Conservation (phyloP, 1,140 invertebrate species). For the Gryon sp. region DNA sequence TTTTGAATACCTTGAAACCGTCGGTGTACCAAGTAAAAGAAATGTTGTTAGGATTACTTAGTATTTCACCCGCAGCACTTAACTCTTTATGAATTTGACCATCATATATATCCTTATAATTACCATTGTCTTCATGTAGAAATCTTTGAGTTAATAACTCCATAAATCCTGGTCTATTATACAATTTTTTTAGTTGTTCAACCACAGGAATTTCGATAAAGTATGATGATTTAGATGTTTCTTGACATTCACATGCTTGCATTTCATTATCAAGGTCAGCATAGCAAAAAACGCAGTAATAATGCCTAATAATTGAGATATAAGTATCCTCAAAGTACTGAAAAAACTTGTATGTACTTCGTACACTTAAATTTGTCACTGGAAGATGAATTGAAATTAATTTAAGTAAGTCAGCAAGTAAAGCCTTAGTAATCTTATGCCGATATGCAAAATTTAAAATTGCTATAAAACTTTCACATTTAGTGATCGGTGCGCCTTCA, state of each 20-base stretch:
- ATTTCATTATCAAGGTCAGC: too few relatives aligned
- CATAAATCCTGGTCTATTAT: not conserved
- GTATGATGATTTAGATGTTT: not conserved
- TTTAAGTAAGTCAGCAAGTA: not conserved
- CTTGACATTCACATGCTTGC: not conserved
- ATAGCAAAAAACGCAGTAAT: too few relatives aligned
- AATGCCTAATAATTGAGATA: not conserved
- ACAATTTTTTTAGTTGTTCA: not conserved
- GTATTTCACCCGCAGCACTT: not conserved
- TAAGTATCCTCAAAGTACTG: not conserved
- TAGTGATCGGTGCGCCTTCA: not conserved
- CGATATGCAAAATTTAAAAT: not conserved
- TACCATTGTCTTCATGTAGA: not conserved
- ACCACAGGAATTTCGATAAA: not conserved
- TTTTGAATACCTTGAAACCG: not conserved
- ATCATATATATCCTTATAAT: slow-evolving; percentile 4
- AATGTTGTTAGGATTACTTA: not conserved
- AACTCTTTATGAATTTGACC: slow-evolving; percentile 2
- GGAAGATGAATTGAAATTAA: not conserved
- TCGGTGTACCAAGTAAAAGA: slow-evolving; percentile 8
- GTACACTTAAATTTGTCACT: not conserved
- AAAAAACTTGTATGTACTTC: not conserved
- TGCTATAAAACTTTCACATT: not conserved
- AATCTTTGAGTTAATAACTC: not conserved
- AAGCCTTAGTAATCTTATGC: not conserved